Base-by-base conservation (phyloP, 1,140 invertebrate genomes). In the Hycleus phaleratus region DNA sequence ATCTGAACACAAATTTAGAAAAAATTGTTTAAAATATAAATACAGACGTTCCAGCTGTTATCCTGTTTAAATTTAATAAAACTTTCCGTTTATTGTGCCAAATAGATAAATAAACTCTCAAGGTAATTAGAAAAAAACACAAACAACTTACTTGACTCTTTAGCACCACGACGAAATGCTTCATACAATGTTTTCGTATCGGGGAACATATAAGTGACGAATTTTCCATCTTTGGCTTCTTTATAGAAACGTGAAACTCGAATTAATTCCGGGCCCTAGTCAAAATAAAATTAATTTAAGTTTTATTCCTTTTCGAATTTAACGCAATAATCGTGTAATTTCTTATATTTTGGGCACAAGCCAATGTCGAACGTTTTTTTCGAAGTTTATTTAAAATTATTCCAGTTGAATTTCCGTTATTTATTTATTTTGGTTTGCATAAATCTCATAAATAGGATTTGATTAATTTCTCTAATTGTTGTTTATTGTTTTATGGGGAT, bases 121-220 rank as follows among this genome's bases (percentile, higher is more conserved):
- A 26, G 11, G 9, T 26, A 25, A 26, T 4, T 49, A 26, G 9
- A 7, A 26, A 49, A 9, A 26, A 26, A 32, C 4, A 32, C 7
- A 32, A 38, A 43, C 32, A 42, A 84, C 84, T 86, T 76, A 93
- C 91, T 94, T 69, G 93, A 95, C 73, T 93, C 85, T 78, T 91
- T 90, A 61, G 92, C 87, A 64, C 95, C 95, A 75, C 87, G 81
- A 62, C 90, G 84, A 75, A 98, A 95, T 47, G 86, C 85, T 61
- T 97, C 93, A 72, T 95, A 94, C 0, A 97, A 74, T 3, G 95
- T 98, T 62, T 79, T 82, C 12, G 90, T 86, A 74, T 97, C 95
- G 63, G 95, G 90, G 71, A 88, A 85, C 42, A 94, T 77, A 73
- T 85, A 93, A 66, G 84, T 86, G 39, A 95, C 74, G 70, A 89